Evolutionary conservation across 2,888 invertebrate species (phyloP).

Genomic region (Scrobipalpa costella): DNA sequence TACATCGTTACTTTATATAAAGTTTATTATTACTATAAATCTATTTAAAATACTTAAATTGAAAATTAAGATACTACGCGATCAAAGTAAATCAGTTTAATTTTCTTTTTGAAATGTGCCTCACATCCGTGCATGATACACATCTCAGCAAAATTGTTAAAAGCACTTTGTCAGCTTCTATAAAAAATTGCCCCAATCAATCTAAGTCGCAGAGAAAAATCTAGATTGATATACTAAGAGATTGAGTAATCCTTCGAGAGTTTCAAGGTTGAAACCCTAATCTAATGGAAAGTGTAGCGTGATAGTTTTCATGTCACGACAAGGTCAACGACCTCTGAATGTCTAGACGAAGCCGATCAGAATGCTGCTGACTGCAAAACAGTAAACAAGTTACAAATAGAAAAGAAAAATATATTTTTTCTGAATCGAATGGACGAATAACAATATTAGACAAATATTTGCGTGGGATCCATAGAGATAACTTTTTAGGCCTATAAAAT

Average conservation of each 20-base stretch:
- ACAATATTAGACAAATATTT: too few species aligned
- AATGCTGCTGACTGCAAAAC: not conserved
- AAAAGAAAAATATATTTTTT: not conserved
- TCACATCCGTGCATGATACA: not conserved
- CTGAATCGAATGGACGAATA: not conserved
- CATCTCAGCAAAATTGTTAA: not conserved
- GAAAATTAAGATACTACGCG: too few species aligned
- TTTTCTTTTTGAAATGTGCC: too few species aligned
- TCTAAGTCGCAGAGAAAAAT: not conserved
- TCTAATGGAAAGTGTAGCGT: not conserved
- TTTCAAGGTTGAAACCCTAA: not conserved
- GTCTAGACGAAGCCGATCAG: conserved; percentile 5
- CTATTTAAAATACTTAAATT: too few species aligned
- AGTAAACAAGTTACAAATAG: conserved; percentile 12
- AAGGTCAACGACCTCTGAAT: conserved; percentile 6
- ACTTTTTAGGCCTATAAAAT: not conserved
- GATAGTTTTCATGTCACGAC: conserved; percentile 2
- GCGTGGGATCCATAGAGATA: not conserved
- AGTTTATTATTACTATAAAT: too few species aligned
- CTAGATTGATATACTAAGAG: not conserved
- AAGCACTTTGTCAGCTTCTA: not conserved
- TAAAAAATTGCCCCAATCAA: not conserved
- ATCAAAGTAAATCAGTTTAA: too few species aligned
- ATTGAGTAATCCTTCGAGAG: not conserved
- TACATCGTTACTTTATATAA: too few species aligned